These are phyloP conservation scores for Antrozous pallidus DNA, from an alignment of 2,797 vertebrate species.

Conservation along the genomic window DNA sequence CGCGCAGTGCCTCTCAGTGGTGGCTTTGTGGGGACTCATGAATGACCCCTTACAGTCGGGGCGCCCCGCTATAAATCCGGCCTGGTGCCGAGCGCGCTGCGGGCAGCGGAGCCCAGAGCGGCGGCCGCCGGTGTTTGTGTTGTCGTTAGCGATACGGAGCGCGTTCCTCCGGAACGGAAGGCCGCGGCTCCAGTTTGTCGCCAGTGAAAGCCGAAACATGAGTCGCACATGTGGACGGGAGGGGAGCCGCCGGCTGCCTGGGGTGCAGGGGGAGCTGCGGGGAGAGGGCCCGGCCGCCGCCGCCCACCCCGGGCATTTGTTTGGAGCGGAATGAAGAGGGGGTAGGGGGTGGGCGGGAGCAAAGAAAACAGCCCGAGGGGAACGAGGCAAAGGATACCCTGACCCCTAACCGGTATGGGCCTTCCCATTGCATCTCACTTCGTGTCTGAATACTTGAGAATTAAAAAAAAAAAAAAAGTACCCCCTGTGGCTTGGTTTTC, in stretches of 20 bases:
- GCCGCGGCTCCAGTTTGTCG: constrained; percentile 84
- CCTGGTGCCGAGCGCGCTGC: constrained; percentile 70
- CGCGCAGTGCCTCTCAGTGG: constrained; percentile 67
- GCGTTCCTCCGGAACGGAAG: constrained; percentile 79
- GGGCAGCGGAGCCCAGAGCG: constrained; percentile 71
- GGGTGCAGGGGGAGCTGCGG: neutral
- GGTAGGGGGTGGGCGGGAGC: neutral
- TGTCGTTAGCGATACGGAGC: constrained; percentile 82
- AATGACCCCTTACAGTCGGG: constrained; percentile 76
- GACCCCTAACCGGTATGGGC: neutral
- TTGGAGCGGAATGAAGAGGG: neutral
- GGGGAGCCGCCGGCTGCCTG: constrained; percentile 5
- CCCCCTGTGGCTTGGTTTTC: constrained; percentile 52
- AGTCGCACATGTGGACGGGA: constrained; percentile 78
- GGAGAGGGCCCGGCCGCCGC: neutral
- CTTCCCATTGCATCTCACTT: neutral
- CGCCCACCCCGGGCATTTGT: neutral
- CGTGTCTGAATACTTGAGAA: constrained; percentile 65
- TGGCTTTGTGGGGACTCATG: constrained; percentile 79
- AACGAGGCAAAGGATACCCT: neutral
- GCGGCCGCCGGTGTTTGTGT: constrained; percentile 79
- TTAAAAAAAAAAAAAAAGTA: constrained; percentile 28
- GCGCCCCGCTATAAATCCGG: constrained; percentile 76
- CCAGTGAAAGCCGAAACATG: constrained; percentile 82
- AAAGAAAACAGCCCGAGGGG: constrained; percentile 43